Base-by-base conservation (phyloP, 1,140 invertebrate genomes). In the Paramacrobiotus metropolitanus region DNA sequence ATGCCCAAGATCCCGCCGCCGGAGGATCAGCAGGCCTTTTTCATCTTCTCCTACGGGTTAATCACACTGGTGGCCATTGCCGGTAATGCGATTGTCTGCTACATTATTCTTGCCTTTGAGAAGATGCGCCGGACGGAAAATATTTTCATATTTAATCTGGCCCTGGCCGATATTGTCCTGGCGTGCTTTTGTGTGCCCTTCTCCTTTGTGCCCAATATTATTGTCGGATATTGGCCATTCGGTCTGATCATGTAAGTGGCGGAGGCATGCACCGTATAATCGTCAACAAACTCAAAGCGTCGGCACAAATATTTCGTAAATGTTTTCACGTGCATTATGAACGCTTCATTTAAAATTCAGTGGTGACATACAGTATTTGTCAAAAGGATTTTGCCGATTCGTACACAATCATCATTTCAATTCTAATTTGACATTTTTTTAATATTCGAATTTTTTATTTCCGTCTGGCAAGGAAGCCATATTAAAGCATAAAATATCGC, bases 131-230 rank as follows among this genome's bases (percentile, higher is more conserved):
- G 15, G 4, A 55, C 48, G 15, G 24, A 55, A 24, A 89, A 89
- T 68, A 85, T 83, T 68, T 87, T 88, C 68, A 88, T 89, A 64
- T 80, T 82, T 64, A 89, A 89, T 71, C 72, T 91, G 61, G 84
- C 86, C 0, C 73, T 88, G 4, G 84, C 85, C 24, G 86, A 91
- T 69, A 81, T 91, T 21, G 71, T 87, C 30, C 86, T 89, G 80
- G 82, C 85, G 0, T 65, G 87, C 1, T 81, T 89, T 63, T 88
- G 86, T 68, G 81, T 89, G n/a, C 86, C 87, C 1, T 87, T 87
- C 65, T 82, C 84, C 1, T 87, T 86, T 64, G 77, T 87, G 1
- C 78, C 84, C 1, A 80, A 79, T 29, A 72, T 87, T 34, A 75
- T 86, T 24, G 71, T 85, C 21, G 78, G 81, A 64, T 82, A 86